A percentile compares a stretch with the other conserved stretches of the same genome.
phyloP scores from a whole-genome alignment of 2,888 invertebrate species.

The Anoncus sp. region DNA sequence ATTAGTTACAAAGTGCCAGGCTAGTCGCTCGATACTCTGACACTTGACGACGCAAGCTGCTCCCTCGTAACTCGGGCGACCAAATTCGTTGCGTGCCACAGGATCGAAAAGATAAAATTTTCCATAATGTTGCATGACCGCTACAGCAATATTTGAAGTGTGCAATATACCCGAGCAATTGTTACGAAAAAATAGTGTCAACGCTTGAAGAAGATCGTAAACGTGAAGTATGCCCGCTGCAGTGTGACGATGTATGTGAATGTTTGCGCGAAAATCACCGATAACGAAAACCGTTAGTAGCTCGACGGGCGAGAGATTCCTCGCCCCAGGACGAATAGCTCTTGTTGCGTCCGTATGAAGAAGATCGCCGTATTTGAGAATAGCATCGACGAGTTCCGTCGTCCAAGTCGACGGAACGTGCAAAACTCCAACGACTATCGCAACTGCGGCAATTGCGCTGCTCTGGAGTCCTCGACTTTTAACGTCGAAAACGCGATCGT shows the following conservation, averaged over 20 bases:
- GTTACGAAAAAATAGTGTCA: constrained; percentile 86
- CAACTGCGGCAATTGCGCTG: constrained; percentile 85
- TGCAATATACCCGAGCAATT: constrained; percentile 86
- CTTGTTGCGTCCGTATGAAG: constrained; percentile 83
- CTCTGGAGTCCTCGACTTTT: constrained; percentile 82
- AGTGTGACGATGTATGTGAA: constrained; percentile 72
- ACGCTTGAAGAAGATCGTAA: constrained; percentile 77
- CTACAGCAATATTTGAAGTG: constrained; percentile 84
- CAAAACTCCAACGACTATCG: constrained; percentile 85
- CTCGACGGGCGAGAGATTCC: constrained; percentile 76
- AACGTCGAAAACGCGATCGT: constrained; percentile 66
- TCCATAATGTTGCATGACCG: constrained; percentile 84
- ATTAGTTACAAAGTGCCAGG: constrained; percentile 72
- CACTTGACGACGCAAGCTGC: constrained; percentile 76
- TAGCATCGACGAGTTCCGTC: constrained; percentile 85
- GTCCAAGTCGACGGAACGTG: constrained; percentile 86
- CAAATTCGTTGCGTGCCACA: constrained; percentile 83
- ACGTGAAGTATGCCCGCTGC: constrained; percentile 74
- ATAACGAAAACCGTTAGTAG: constrained; percentile 76
- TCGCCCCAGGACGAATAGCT: constrained; percentile 67
- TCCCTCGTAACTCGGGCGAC: constrained; percentile 68
- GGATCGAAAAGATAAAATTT: constrained; percentile 87
- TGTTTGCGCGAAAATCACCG: constrained; percentile 75
- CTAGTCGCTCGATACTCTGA: constrained; percentile 71
- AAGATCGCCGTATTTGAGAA: constrained; percentile 87